A percentile compares a stretch with the other conserved stretches of the same genome.
Evolutionary conservation across 2,888 invertebrate genomes (phyloP).

Genomic region (Synergus umbraculus): DNA sequence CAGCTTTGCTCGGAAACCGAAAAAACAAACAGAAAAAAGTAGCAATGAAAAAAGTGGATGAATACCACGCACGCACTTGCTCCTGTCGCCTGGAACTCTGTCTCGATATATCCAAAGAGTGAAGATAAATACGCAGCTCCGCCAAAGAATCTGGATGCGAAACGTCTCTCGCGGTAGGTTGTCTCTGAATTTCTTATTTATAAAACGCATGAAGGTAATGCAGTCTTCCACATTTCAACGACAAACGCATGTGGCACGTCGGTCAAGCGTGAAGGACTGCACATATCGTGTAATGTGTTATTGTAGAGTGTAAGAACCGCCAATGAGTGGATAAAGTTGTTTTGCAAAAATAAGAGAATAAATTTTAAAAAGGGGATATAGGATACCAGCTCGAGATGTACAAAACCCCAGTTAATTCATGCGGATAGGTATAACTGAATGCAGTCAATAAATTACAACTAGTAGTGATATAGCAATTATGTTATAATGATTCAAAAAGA

Average conservation of each 20-base stretch:
- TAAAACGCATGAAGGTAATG: constrained; percentile 7
- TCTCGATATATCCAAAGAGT: constrained; percentile 30
- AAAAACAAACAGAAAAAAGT: not conserved
- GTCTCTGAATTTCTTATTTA: constrained; percentile 3
- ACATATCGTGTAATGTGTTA: not conserved
- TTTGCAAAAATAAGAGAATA: not conserved
- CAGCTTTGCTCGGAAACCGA: constrained; percentile 27
- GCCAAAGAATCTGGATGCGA: constrained; percentile 8
- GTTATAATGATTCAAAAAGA: too few relatives aligned
- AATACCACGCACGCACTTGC: constrained; percentile 40
- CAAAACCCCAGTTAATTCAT: too few relatives aligned
- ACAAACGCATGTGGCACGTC: constrained; percentile 9
- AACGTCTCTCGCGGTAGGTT: constrained; percentile 13
- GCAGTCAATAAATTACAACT: too few relatives aligned
- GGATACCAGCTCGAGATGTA: too few relatives aligned
- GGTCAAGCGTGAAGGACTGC: constrained; percentile 5
- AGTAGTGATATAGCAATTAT: too few relatives aligned
- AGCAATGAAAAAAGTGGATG: constrained; percentile 16
- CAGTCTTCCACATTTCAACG: not conserved
- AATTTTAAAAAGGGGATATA: too few relatives aligned
- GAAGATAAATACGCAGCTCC: constrained; percentile 3
- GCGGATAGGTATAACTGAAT: too few relatives aligned
- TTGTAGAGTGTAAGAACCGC: not conserved
- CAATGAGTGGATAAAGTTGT: not conserved
- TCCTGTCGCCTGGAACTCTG: constrained; percentile 38